Evolutionary conservation across 2,888 invertebrate genomes (phyloP).

Genomic region (Stegana nigrithorax): DNA sequence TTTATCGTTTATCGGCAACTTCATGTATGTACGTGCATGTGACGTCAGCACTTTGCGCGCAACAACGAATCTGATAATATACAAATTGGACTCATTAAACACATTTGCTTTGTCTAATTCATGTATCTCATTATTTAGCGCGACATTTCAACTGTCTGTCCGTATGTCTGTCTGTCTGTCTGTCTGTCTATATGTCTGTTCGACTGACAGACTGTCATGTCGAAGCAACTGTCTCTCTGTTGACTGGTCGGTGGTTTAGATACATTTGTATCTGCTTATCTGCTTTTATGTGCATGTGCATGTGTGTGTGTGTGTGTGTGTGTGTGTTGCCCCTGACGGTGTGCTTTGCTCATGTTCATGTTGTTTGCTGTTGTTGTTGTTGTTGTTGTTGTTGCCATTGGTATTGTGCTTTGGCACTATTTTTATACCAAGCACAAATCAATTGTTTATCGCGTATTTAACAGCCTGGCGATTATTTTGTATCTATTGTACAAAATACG

Average conservation of each 20-base stretch:
- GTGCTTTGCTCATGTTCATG: background rate
- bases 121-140: background rate
- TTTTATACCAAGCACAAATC: no score
- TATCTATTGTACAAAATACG: no score
- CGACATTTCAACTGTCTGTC: background rate
- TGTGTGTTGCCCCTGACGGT: background rate
- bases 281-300: background rate
- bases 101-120: background rate
- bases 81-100: slow-evolving; percentile 22
- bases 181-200: background rate
- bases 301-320: background rate
- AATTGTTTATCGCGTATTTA: no score
- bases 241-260: background rate
- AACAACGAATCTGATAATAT: slow-evolving; percentile 20
- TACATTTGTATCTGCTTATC: background rate
- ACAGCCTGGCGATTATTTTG: no score
- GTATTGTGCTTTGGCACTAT: no score
- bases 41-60: slow-evolving; percentile 20
- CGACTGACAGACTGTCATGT: background rate
- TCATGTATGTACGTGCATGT: no score
- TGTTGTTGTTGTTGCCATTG: background rate
- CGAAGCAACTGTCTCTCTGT: background rate
- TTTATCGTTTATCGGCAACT: no score
- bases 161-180: background rate
- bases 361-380: background rate